A percentile compares a stretch with the other conserved stretches of the same genome.
Conservation (phyloP, 2,113 vertebrate genomes). For the Bubo bubo region DNA sequence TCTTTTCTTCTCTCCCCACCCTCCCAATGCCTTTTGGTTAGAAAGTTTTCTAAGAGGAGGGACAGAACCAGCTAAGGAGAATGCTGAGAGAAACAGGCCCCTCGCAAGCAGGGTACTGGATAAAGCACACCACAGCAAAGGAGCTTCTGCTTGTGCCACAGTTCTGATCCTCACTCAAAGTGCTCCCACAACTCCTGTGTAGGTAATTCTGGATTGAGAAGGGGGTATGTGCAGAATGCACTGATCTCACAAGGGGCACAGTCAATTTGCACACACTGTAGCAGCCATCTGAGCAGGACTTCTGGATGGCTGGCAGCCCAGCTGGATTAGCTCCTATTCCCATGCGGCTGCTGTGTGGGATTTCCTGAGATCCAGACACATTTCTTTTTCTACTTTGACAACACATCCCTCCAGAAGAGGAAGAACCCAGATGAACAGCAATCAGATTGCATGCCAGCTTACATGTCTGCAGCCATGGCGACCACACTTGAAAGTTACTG, state of each 20-base stretch:
- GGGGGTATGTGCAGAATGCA: neutral
- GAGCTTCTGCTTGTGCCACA: neutral
- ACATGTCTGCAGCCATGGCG: neutral
- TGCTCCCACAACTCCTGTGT: rapidly evolving
- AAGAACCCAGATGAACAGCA: neutral
- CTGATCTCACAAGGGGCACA: neutral
- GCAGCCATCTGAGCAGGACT: neutral
- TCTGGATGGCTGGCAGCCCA: neutral
- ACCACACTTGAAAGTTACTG: neutral
- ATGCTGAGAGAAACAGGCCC: neutral
- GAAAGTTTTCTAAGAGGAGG: neutral
- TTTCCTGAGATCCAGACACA: neutral
- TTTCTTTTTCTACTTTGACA: neutral
- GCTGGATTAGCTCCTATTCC: neutral
- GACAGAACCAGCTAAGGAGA: neutral
- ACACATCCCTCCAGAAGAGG: neutral
- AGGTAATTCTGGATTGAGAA: neutral
- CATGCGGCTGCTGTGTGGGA: neutral
- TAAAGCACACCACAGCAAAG: neutral
- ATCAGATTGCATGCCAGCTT: rapidly evolving
- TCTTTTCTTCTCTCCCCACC: neutral
- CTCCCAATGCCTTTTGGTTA: neutral
- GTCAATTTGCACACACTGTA: rapidly evolving
- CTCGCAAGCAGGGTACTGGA: neutral
- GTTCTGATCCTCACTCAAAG: neutral